These are phyloP conservation scores for Prionailurus viverrinus DNA, from an alignment of 2,113 vertebrate genomes.

Conservation along the genomic window DNA sequence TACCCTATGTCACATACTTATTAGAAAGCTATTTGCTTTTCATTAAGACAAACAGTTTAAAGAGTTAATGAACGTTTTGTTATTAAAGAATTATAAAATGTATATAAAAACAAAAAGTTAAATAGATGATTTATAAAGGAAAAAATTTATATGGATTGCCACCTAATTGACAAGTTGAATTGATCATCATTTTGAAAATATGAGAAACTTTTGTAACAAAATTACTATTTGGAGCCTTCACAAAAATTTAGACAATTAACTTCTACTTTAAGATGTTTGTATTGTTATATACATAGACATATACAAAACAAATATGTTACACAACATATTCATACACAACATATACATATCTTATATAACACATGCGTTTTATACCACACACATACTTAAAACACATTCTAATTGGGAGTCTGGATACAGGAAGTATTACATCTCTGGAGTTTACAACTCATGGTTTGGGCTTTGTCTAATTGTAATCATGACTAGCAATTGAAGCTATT, in stretches of 20 bases:
- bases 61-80: background rate
- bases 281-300: background rate
- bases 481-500: constrained; percentile 50
- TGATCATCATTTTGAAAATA: constrained; percentile 54
- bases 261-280: constrained; percentile 44
- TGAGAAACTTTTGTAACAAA: constrained; percentile 13
- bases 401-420: background rate
- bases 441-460: background rate
- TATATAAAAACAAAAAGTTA: constrained; percentile 45
- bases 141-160: background rate
- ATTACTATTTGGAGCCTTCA: constrained; percentile 12
- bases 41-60: constrained; percentile 25
- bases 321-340: background rate
- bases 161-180: background rate
- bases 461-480: constrained; percentile 53
- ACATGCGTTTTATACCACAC: background rate
- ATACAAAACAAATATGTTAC: background rate
- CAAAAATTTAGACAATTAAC: constrained; percentile 56
- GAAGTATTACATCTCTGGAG: background rate
- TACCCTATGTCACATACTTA: background rate
- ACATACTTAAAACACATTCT: background rate
- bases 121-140: constrained; percentile 8
- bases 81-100: constrained; percentile 53
- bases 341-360: background rate
- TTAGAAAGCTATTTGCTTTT: constrained; percentile 31